Conservation (phyloP, 2,797 vertebrate genomes). For the Atherinosoma microstoma region DNA sequence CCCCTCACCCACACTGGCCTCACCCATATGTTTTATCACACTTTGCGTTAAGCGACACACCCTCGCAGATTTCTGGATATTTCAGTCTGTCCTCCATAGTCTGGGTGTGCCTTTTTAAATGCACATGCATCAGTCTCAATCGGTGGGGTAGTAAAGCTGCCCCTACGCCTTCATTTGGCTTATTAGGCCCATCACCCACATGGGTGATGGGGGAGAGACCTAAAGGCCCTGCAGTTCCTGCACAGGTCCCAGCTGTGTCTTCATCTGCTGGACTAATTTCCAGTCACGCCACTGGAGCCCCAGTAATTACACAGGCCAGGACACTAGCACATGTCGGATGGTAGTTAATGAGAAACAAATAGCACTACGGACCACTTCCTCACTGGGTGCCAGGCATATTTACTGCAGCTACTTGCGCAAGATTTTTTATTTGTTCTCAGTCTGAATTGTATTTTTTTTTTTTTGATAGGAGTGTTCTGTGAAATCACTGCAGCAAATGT, state of each 20-base stretch:
- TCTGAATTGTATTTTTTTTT: not conserved
- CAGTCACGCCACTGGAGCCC: conserved; percentile 61
- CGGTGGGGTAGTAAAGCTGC: conserved; percentile 6
- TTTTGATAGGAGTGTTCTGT: conserved; percentile 3
- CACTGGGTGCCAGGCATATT: conserved; percentile 52
- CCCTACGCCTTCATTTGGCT: conserved; percentile 16
- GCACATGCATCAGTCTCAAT: conserved; percentile 10
- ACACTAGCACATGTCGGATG: conserved; percentile 64
- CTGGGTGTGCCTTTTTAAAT: conserved; percentile 1
- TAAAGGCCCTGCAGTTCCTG: conserved; percentile 57
- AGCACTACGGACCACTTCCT: conserved; percentile 57
- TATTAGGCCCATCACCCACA: conserved; percentile 52
- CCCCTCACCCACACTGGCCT: conserved; percentile 19
- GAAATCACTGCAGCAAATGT: conserved; percentile 32
- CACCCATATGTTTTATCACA: conserved; percentile 1
- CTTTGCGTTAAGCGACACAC: conserved; percentile 12
- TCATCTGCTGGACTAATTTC: conserved; percentile 78
- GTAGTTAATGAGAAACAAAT: conserved; percentile 77
- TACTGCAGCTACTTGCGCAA: conserved; percentile 26
- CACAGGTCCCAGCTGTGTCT: conserved; percentile 80
- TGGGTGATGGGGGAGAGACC: conserved; percentile 57
- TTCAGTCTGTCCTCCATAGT: conserved; percentile 26
- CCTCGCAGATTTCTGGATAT: conserved; percentile 25
- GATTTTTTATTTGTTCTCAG: conserved; percentile 46
- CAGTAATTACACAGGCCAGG: conserved; percentile 76